Conservation (phyloP, 2,888 invertebrate genomes). For the Eupithecia insigniata region DNA sequence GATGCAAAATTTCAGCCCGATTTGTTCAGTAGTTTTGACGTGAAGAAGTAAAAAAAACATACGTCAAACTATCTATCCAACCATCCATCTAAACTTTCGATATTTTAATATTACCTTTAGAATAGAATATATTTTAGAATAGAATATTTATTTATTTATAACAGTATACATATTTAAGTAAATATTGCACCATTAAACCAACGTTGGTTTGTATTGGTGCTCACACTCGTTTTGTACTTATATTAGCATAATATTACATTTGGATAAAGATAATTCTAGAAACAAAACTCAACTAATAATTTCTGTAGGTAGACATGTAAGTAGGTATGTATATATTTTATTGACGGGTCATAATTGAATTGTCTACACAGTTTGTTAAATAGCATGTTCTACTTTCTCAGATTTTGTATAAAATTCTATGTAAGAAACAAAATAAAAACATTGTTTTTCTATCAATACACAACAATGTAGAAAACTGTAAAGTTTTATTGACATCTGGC, state of each 20-base stretch:
- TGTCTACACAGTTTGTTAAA: not conserved
- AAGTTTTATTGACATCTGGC: slow-evolving; percentile 49
- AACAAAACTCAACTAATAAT: too few relatives aligned
- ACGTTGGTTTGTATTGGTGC: too few relatives aligned
- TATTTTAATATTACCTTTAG: not conserved
- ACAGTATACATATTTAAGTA: too few relatives aligned
- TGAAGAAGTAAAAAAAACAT: not conserved
- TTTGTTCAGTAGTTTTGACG: not conserved
- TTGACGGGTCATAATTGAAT: too few relatives aligned
- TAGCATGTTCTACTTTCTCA: not conserved
- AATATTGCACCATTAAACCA: too few relatives aligned
- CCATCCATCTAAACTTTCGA: not conserved
- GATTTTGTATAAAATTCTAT: not conserved
- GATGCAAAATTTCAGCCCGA: not conserved
- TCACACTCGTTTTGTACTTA: too few relatives aligned
- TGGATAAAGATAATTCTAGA: too few relatives aligned
- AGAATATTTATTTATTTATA: too few relatives aligned
- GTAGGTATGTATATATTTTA: too few relatives aligned
- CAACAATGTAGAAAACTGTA: slow-evolving; percentile 40
- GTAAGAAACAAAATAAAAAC: slow-evolving; percentile 1
- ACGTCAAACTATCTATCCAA: not conserved
- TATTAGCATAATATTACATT: too few relatives aligned
- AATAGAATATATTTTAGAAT: too few relatives aligned
- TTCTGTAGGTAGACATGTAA: too few relatives aligned
- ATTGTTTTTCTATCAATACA: slow-evolving; percentile 35